A percentile compares a stretch with the other conserved stretches of the same genome.
These are phyloP conservation scores for Dorcus hopei DNA, from an alignment of 2,888 invertebrate species.

Conservation along the genomic window DNA sequence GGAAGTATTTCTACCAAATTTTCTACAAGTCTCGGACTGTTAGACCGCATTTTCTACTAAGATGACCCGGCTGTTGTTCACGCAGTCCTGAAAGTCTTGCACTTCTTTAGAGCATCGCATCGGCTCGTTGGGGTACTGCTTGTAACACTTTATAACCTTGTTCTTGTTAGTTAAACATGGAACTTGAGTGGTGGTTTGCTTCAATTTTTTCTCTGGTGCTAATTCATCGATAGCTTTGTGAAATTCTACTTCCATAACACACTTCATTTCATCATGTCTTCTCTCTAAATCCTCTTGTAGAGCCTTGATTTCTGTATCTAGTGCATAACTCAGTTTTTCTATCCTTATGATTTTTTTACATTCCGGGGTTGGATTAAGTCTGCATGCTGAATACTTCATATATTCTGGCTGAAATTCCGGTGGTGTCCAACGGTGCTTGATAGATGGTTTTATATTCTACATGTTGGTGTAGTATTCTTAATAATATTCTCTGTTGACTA, in stretches of 20 bases:
- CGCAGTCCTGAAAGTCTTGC: conserved; percentile 60
- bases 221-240: conserved; percentile 49
- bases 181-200: conserved; percentile 34
- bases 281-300: conserved; percentile 55
- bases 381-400: too few relatives aligned
- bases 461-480: too few relatives aligned
- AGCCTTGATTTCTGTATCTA: too few relatives aligned
- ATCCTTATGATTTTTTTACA: too few relatives aligned
- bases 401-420: too few relatives aligned
- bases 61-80: conserved; percentile 55
- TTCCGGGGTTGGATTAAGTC: too few relatives aligned
- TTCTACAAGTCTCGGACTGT: background rate
- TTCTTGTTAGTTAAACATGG: conserved; percentile 57
- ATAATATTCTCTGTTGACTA: too few relatives aligned
- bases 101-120: conserved; percentile 61
- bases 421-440: too few relatives aligned
- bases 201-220: conserved; percentile 14
- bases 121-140: conserved; percentile 56
- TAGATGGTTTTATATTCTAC: too few relatives aligned
- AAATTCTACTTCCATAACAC: conserved; percentile 57
- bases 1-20: background rate
- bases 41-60: conserved; percentile 35
- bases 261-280: conserved; percentile 56
- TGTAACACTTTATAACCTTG: conserved; percentile 60
- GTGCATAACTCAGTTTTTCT: too few relatives aligned